Evolutionary conservation across 2,113 vertebrate genomes (phyloP).

Genomic region (Sylvilagus bachmani): DNA sequence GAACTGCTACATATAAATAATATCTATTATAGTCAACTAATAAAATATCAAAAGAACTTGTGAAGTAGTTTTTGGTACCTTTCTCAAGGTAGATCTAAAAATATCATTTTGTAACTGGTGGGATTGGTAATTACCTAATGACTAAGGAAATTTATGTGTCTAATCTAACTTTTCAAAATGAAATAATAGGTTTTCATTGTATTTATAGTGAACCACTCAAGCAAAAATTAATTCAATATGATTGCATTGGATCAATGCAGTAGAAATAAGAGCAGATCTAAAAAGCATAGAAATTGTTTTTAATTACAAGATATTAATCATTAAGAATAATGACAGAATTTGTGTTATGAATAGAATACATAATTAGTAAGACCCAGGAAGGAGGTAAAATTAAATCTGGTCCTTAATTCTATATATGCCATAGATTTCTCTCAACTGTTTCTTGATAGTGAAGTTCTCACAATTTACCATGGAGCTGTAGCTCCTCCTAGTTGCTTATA

Average conservation of each 20-base stretch:
- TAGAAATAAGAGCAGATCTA: conserved; percentile 53
- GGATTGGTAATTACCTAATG: conserved; percentile 70
- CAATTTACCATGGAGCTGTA: conserved; percentile 42
- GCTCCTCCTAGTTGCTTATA: conserved; percentile 57
- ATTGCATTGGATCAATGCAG: conserved; percentile 67
- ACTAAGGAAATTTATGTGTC: conserved; percentile 75
- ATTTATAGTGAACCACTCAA: conserved; percentile 73
- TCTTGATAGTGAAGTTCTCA: conserved; percentile 11
- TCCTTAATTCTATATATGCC: conserved; percentile 36
- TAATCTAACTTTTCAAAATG: conserved; percentile 68
- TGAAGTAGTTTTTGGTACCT: neutral
- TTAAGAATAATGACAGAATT: conserved; percentile 66
- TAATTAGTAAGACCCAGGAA: conserved; percentile 27
- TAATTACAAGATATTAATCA: conserved; percentile 81
- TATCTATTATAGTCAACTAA: neutral
- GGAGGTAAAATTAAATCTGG: conserved; percentile 26
- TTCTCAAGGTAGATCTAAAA: neutral
- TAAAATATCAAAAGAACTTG: neutral
- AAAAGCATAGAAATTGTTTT: conserved; percentile 72
- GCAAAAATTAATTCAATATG: conserved; percentile 78
- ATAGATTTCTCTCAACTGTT: neutral
- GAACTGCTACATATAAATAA: neutral
- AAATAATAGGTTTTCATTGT: conserved; percentile 75
- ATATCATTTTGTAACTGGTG: neutral
- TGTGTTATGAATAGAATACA: conserved; percentile 51